Evolutionary conservation across 64 coral and sea anemone species (phyloP).

Genomic region (Actinia tenebrosa): DNA sequence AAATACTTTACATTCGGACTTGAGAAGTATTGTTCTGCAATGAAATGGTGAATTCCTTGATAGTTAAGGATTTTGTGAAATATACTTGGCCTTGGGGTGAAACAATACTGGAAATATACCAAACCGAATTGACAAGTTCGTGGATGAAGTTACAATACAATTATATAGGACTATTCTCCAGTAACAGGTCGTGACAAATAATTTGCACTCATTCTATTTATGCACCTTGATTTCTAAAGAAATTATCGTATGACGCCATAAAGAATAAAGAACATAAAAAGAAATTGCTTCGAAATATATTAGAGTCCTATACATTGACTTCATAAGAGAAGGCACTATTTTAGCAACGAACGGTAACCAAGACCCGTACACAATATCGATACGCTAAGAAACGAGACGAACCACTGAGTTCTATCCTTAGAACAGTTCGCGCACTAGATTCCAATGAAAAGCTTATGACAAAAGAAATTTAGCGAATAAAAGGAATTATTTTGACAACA

Average conservation of each 20-base stretch:
- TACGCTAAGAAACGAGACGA: neutral
- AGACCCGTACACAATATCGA: neutral
- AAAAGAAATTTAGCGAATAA: constrained; percentile 29
- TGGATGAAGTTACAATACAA: constrained; percentile 11
- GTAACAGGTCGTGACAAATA: constrained; percentile 15
- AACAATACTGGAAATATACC: constrained; percentile 68
- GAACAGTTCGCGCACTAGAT: neutral
- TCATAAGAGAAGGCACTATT: neutral
- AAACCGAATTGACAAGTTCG: constrained; percentile 29
- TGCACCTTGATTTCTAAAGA: neutral
- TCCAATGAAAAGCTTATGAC: constrained; percentile 23
- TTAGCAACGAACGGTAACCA: constrained; percentile 12
- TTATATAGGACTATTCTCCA: neutral
- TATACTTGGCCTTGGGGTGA: neutral
- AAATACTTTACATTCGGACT: neutral
- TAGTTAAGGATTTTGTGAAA: constrained; percentile 9
- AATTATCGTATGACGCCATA: neutral
- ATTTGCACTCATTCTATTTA: neutral
- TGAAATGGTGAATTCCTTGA: constrained; percentile 14
- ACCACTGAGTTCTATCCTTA: neutral
- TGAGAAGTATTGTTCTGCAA: neutral
- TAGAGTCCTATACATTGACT: neutral
- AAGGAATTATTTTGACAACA: constrained; percentile 18
- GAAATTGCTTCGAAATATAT: neutral
- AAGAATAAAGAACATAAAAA: neutral